Conservation (phyloP, 64 coral and sea anemone species). For the Actinia tenebrosa region DNA sequence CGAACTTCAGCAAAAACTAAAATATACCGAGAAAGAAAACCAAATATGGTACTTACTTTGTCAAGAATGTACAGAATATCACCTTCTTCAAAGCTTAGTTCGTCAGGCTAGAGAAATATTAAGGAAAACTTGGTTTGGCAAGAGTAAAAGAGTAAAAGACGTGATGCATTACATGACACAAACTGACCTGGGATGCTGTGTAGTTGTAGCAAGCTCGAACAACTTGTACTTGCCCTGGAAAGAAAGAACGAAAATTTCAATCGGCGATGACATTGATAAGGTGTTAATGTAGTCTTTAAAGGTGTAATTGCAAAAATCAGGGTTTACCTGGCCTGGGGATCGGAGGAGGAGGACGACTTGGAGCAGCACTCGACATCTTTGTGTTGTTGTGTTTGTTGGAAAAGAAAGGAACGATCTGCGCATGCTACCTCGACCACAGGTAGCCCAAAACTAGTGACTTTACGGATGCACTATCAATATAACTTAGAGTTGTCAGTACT, state of each 20-base stretch:
- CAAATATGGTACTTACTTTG: constrained; percentile 47
- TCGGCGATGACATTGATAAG: not conserved
- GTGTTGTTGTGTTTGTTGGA: not conserved
- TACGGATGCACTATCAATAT: not conserved
- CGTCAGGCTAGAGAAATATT: constrained; percentile 64
- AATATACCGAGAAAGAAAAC: not conserved
- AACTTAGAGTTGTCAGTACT: not conserved
- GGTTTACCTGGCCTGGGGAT: constrained; percentile 71
- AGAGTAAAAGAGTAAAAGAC: not conserved
- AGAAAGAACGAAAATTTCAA: not conserved
- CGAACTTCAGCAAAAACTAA: not conserved
- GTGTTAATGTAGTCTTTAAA: not conserved
- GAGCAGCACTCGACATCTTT: constrained; percentile 20
- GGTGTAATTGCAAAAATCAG: not conserved
- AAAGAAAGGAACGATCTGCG: not conserved
- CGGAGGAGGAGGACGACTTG: constrained; percentile 77
- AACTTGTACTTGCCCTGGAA: constrained; percentile 81
- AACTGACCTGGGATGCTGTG: constrained; percentile 70
- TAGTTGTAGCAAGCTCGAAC: constrained; percentile 82
- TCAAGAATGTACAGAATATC: constrained; percentile 97
- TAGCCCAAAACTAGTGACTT: not conserved
- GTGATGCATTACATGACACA: not conserved
- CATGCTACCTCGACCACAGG: constrained; percentile 8
- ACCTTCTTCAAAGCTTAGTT: constrained; percentile 95
- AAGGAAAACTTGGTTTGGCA: not conserved